Evolutionary conservation across 2,797 vertebrate genomes (phyloP).

Genomic region (Tachyglossus aculeatus): DNA sequence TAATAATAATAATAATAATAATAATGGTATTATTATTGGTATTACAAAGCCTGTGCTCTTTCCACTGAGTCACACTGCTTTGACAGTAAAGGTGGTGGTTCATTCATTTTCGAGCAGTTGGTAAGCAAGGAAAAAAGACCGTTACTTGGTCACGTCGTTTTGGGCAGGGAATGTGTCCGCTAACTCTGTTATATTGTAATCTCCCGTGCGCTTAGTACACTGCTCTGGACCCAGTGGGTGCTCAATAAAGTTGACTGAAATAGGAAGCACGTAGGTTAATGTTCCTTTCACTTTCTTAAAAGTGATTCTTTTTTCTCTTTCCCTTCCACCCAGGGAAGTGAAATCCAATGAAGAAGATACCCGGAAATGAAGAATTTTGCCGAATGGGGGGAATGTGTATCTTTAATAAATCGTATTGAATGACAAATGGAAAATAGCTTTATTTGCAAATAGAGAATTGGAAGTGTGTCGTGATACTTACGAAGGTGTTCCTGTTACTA

Average conservation of each 20-base stretch:
- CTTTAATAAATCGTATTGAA: constrained; percentile 18
- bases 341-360: constrained; percentile 87
- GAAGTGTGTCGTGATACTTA: constrained; percentile 11
- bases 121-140: no score
- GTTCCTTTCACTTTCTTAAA: not conserved
- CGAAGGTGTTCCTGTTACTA: not conserved
- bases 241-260: not conserved
- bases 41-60: no score
- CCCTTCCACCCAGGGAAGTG: constrained; percentile 80
- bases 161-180: no score
- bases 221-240: no score
- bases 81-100: no score
- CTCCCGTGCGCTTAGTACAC: no score
- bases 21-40: no score
- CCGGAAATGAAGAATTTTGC: constrained; percentile 82
- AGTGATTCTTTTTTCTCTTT: constrained; percentile 9
- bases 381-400: constrained; percentile 20
- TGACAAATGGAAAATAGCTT: constrained; percentile 25
- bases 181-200: no score
- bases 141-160: no score
- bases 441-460: constrained; percentile 37
- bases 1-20: no score
- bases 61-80: no score
- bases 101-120: no score
- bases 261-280: not conserved